Percentiles rank a stretch among this genome's conserved stretches.
Evolutionary conservation across 1,140 invertebrate species (phyloP).

Genomic region (Amphibalanus amphitrite): DNA sequence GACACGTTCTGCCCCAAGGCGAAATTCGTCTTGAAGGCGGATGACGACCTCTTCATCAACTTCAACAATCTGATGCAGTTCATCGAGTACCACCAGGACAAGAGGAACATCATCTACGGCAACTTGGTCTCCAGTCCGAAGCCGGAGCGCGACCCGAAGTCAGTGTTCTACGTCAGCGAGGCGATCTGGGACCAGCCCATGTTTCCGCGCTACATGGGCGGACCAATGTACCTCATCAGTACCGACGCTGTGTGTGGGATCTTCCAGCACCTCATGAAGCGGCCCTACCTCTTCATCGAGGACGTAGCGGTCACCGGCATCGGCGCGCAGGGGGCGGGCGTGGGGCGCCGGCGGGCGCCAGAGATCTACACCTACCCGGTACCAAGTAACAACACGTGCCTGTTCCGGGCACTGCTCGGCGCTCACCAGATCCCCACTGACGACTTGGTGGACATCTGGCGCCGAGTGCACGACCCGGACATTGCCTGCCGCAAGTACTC

Average conservation of each 20-base stretch:
- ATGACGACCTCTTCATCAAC: slow-evolving; percentile 21
- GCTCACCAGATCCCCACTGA: not conserved
- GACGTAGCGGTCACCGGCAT: slow-evolving; percentile 83
- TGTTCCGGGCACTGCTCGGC: not conserved
- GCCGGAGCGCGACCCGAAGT: slow-evolving; percentile 59
- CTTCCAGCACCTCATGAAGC: slow-evolving; percentile 42
- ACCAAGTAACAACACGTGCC: not conserved
- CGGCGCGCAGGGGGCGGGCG: slow-evolving; percentile 48
- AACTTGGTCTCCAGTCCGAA: slow-evolving; percentile 64
- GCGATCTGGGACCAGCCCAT: slow-evolving; percentile 46
- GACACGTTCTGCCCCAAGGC: slow-evolving; percentile 17
- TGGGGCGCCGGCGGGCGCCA: slow-evolving; percentile 26
- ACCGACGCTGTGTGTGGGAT: slow-evolving; percentile 44
- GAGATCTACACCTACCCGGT: not conserved
- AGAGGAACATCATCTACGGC: slow-evolving; percentile 43
- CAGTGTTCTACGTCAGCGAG: slow-evolving; percentile 64
- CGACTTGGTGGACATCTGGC: not conserved
- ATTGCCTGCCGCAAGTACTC: not conserved
- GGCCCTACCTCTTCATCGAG: slow-evolving; percentile 65
- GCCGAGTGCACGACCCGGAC: not conserved
- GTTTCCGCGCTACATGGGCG: slow-evolving; percentile 69
- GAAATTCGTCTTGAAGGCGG: slow-evolving; percentile 18
- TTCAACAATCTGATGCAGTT: slow-evolving; percentile 34
- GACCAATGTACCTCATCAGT: slow-evolving; percentile 64
- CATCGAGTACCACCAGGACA: slow-evolving; percentile 27